Percentiles rank a stretch among this genome's conserved stretches.
phyloP scores from a whole-genome alignment of 2,113 vertebrate species.

The Poicephalus gulielmi region DNA sequence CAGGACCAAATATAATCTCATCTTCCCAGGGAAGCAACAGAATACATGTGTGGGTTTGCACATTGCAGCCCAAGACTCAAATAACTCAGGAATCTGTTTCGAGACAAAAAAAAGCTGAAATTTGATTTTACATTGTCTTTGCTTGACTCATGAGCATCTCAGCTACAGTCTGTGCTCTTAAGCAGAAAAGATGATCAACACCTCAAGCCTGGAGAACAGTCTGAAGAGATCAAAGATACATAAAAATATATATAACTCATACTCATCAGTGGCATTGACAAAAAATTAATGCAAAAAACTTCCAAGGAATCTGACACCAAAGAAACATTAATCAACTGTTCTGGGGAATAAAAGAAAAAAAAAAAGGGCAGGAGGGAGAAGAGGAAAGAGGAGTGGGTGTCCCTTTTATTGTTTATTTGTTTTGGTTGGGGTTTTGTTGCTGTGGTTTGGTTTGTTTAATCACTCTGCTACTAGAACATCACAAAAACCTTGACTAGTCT shows the following conservation, averaged over 20 bases:
- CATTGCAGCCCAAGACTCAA: background rate
- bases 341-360: background rate
- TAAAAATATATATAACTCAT: background rate
- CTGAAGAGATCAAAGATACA: background rate
- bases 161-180: background rate
- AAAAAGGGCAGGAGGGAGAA: background rate
- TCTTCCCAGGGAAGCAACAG: background rate
- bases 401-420: background rate
- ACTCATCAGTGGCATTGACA: background rate
- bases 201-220: background rate
- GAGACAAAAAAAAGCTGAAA: background rate
- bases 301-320: background rate
- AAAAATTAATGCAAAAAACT: background rate
- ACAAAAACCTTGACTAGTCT: background rate
- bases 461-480: background rate
- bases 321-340: background rate
- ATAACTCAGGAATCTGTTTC: background rate
- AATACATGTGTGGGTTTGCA: fast-evolving
- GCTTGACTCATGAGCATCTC: background rate
- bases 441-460: background rate
- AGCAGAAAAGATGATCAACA: background rate
- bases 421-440: background rate
- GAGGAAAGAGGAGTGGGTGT: background rate
- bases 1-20: background rate
- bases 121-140: background rate